Conservation (phyloP, 2,888 invertebrate species). For the Lasioglossum villosulum region DNA sequence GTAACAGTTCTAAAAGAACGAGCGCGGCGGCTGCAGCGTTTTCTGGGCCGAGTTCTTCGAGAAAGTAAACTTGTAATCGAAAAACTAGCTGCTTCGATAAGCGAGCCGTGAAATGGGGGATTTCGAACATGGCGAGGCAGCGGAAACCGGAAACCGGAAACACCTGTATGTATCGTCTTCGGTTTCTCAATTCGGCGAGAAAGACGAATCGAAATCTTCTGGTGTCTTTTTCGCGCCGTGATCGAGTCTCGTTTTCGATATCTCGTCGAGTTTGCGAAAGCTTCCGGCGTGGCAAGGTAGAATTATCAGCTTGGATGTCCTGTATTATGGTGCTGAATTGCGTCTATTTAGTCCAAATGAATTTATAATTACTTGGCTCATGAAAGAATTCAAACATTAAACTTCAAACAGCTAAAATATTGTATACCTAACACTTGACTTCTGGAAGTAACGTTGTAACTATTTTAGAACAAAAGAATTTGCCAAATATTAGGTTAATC, state of each 20-base stretch:
- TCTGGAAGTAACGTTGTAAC: neutral
- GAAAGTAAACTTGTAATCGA: slow-evolving; percentile 2
- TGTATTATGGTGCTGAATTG: neutral
- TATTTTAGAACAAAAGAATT: no score
- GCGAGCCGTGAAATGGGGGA: slow-evolving; percentile 68
- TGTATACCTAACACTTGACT: neutral
- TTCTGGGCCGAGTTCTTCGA: neutral
- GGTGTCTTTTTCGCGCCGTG: slow-evolving; percentile 23
- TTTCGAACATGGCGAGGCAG: slow-evolving; percentile 59
- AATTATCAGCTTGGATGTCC: neutral
- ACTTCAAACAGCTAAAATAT: neutral
- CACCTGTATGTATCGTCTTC: slow-evolving; percentile 33
- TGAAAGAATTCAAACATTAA: neutral
- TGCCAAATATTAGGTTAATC: neutral
- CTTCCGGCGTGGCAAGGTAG: neutral
- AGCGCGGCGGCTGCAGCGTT: neutral
- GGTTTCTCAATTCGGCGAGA: neutral
- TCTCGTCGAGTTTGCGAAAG: neutral
- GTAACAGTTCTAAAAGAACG: neutral
- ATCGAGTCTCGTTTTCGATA: slow-evolving; percentile 50
- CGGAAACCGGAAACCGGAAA: slow-evolving; percentile 42
- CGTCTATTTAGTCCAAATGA: neutral
- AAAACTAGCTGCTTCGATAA: slow-evolving; percentile 44
- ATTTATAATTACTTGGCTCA: neutral
- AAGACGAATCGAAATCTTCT: slow-evolving; percentile 2